Conservation (phyloP, 1,140 invertebrate genomes). For the Cephus cinctus region DNA sequence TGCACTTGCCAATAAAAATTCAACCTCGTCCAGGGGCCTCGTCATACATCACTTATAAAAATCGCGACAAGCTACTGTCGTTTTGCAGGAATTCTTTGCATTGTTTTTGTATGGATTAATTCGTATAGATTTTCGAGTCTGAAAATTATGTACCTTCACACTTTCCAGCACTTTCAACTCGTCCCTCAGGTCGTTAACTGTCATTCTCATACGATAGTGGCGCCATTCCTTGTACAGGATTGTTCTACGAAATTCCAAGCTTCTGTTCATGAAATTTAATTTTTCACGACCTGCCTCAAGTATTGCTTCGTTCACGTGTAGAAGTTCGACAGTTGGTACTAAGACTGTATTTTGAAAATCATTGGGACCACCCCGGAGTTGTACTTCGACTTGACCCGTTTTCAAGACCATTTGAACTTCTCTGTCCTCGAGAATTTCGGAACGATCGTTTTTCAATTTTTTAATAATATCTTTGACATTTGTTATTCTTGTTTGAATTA, state of each 20-base stretch:
- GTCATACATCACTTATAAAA: too few species aligned
- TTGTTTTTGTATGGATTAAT: too few species aligned
- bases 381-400: constrained; percentile 62
- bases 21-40: too few species aligned
- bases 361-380: constrained; percentile 25
- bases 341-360: constrained; percentile 63
- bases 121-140: not conserved
- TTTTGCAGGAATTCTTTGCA: too few species aligned
- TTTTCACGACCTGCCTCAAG: constrained; percentile 56
- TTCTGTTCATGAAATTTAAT: constrained; percentile 53
- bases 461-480: constrained; percentile 14
- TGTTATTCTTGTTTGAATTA: constrained; percentile 10
- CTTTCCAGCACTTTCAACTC: constrained; percentile 56
- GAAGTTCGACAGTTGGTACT: constrained; percentile 58
- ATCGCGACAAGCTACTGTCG: too few species aligned
- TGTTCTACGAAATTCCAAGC: constrained; percentile 53
- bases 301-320: constrained; percentile 62
- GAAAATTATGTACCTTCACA: constrained; percentile 54
- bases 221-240: constrained; percentile 64
- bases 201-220: constrained; percentile 60
- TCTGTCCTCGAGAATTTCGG: constrained; percentile 34
- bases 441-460: constrained; percentile 17
- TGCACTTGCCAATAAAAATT: too few species aligned
- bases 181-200: constrained; percentile 59
- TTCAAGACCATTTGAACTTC: constrained; percentile 59